Evolutionary conservation across 23 tunicate species (phyloP).

Genomic region (Botrylloides violaceus): DNA sequence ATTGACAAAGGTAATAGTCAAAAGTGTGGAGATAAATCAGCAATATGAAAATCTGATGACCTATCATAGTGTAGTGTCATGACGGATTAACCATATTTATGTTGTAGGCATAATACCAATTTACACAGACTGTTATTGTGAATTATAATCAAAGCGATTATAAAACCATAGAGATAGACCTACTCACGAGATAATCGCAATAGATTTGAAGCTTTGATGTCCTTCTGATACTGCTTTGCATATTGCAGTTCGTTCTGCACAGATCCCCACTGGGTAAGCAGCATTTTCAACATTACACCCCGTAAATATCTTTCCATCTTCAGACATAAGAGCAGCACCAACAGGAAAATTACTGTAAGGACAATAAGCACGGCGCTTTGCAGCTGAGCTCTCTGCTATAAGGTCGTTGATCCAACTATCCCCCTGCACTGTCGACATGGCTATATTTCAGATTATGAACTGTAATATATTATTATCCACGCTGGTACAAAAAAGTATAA

Average conservation of each 20-base stretch:
- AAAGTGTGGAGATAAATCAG: too few relatives aligned
- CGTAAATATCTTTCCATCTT: slow-evolving; percentile 31
- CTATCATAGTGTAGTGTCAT: not conserved
- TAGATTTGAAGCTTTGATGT: slow-evolving; percentile 28
- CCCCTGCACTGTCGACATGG: too few relatives aligned
- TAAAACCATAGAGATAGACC: not conserved
- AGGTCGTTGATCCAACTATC: slow-evolving; percentile 16
- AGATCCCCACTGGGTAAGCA: slow-evolving; percentile 46
- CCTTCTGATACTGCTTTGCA: slow-evolving; percentile 83
- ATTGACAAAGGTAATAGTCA: too few relatives aligned
- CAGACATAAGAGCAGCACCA: slow-evolving; percentile 68
- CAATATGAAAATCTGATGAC: too few relatives aligned
- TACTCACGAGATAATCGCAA: slow-evolving; percentile 63
- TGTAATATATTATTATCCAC: too few relatives aligned
- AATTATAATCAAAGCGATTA: too few relatives aligned
- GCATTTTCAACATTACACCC: slow-evolving; percentile 95
- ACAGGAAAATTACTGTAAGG: slow-evolving; percentile 89
- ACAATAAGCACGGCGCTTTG: slow-evolving; percentile 52
- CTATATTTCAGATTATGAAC: too few relatives aligned
- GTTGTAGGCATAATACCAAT: not conserved
- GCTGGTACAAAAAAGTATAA: too few relatives aligned
- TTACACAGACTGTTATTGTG: not conserved
- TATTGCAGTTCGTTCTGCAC: slow-evolving; percentile 80
- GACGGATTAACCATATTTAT: not conserved
- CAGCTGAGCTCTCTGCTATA: slow-evolving; percentile 16